phyloP scores from a whole-genome alignment of 2,797 vertebrate genomes.

The Gadopsis bispinosus region DNA sequence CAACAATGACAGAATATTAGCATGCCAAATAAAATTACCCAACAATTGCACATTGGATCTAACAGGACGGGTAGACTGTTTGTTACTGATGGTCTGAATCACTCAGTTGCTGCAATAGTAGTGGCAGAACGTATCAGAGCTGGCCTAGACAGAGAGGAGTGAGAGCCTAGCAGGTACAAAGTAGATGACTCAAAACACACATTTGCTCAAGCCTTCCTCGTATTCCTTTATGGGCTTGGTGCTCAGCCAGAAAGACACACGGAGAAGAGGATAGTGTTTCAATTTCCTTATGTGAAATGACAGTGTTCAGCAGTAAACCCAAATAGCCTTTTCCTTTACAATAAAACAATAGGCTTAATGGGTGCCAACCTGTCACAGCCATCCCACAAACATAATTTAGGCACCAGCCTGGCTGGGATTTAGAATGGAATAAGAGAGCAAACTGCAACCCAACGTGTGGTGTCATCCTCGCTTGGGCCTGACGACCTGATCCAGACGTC shows the following conservation, averaged over 20 bases:
- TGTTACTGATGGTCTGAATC: background rate
- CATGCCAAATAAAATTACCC: background rate
- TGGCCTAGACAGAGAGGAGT: slow-evolving; percentile 9
- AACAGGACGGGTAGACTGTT: background rate
- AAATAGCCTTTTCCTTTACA: slow-evolving; percentile 35
- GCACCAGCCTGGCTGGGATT: slow-evolving; percentile 30
- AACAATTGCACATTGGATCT: background rate
- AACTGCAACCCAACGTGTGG: slow-evolving; percentile 27
- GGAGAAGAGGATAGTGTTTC: slow-evolving; percentile 52
- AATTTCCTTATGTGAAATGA: slow-evolving; percentile 48
- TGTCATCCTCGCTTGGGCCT: slow-evolving; percentile 8
- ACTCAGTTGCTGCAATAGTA: background rate
- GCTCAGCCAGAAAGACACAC: slow-evolving; percentile 49
- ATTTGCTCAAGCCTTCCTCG: slow-evolving; percentile 17
- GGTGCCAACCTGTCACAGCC: slow-evolving; percentile 53
- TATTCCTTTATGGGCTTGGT: slow-evolving; percentile 46
- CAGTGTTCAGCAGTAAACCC: slow-evolving; percentile 58
- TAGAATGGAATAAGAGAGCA: slow-evolving; percentile 31
- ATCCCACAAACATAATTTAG: slow-evolving; percentile 30
- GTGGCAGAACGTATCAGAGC: slow-evolving; percentile 2
- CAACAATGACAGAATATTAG: background rate
- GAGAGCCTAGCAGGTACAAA: slow-evolving; percentile 12
- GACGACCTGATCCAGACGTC: slow-evolving; percentile 49
- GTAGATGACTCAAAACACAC: slow-evolving; percentile 18
- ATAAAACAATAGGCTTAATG: slow-evolving; percentile 51